Base-by-base conservation (phyloP, 2,113 vertebrate species). In the Bufo bufo region DNA sequence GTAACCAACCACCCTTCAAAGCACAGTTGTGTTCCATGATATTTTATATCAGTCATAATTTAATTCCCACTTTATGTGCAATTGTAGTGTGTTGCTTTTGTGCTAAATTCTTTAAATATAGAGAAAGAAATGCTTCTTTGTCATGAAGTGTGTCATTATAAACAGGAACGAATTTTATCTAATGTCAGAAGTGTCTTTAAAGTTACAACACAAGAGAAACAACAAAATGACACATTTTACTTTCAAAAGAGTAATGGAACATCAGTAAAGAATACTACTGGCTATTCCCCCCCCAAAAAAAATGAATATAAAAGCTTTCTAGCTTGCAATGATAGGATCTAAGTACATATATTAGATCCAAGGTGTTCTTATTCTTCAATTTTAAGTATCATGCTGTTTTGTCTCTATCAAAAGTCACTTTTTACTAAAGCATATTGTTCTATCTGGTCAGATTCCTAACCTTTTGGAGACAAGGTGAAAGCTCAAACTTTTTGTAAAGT, bases 401-500 rank as follows among this genome's bases (percentile, higher is more conserved):
- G 82, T 89, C 49, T 90, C 33, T 1, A 77, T 85, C 88, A 87
- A 79, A 87, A 92, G 72, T 50, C 84, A 79, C 56, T 90, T 93
- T 91, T 92, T 89, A 90, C 63, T 1, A 0, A 17, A 82, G 54
- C 47, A 16, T 78, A 89, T 91, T 93, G 90, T 94, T 93, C 94
- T 90, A 91, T 81, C 89, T 89, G 92, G 92, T 92, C 93, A 90
- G 89, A 92, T 91, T 92, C 59, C 91, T 89, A 93, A 91, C 93
- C 94, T 94, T 95, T 93, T 77, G 89, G 85, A 91, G 92, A 86
- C 49, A 89, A 90, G 92, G 94, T 93, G 92, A 94, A 94, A 95
- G 92, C 94, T 93, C 93, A 91, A 94, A 94, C 91, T 93, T 93
- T 93, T 93, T 90, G 90, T 89, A 23, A 92, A 94, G 91, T 90